phyloP scores from a whole-genome alignment of 2,888 invertebrate species.

The Hartigia nigra region DNA sequence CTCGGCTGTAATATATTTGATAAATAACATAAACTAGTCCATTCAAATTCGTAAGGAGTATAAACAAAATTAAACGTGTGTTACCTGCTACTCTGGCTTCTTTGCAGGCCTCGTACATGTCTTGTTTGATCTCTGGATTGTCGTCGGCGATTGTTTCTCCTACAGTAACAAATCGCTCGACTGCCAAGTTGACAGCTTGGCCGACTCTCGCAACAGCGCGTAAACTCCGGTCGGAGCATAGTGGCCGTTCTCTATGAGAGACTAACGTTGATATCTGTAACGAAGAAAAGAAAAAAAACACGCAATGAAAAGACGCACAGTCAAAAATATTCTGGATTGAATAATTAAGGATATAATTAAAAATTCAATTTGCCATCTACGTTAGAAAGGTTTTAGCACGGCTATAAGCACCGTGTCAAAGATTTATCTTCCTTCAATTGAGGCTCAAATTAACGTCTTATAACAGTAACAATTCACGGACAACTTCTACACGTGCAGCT shows the following conservation, averaged over 20 bases:
- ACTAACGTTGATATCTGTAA: slow-evolving; percentile 91
- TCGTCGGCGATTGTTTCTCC: slow-evolving; percentile 99
- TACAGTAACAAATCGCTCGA: slow-evolving; percentile 97
- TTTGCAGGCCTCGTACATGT: slow-evolving; percentile 98
- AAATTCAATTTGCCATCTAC: not conserved
- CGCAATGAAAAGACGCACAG: slow-evolving; percentile 12
- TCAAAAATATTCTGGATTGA: not conserved
- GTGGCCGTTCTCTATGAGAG: slow-evolving; percentile 78
- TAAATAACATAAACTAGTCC: not conserved
- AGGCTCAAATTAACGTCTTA: not conserved
- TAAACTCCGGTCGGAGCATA: slow-evolving; percentile 71
- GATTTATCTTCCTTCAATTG: not conserved
- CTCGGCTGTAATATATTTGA: not conserved
- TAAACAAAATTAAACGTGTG: not conserved
- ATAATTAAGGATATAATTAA: too few species aligned
- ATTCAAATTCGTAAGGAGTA: not conserved
- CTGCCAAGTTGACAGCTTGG: slow-evolving; percentile 95
- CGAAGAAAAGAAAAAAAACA: slow-evolving; percentile 28
- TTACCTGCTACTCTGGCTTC: slow-evolving; percentile 95
- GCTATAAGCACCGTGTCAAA: not conserved
- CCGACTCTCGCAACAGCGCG: slow-evolving; percentile 91
- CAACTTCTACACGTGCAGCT: not conserved
- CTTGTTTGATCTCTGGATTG: slow-evolving; percentile 95
- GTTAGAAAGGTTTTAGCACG: not conserved
- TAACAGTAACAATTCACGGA: not conserved